phyloP scores from a whole-genome alignment of 2,113 vertebrate species.

The Vanacampus margaritifer region DNA sequence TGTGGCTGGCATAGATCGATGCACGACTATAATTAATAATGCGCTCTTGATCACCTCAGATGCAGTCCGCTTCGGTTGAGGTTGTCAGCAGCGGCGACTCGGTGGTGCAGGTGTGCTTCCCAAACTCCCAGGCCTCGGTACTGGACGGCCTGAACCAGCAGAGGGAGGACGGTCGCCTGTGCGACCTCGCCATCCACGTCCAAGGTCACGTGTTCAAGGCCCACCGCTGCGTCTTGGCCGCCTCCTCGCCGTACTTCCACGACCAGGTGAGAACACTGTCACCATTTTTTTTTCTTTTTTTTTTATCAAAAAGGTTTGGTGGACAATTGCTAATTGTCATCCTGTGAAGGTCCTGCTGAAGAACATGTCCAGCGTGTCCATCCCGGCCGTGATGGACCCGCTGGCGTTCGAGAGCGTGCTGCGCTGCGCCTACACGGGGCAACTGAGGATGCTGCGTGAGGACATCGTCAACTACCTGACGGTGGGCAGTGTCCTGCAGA shows the following conservation, averaged over 20 bases:
- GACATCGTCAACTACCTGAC: conserved; percentile 93
- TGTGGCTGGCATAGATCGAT: not conserved
- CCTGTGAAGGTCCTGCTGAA: conserved; percentile 82
- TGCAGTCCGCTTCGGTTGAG: conserved; percentile 57
- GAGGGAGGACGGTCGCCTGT: conserved; percentile 81
- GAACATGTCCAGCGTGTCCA: conserved; percentile 84
- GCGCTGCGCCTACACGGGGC: conserved; percentile 86
- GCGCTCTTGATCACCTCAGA: conserved; percentile 21
- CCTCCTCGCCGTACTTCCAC: conserved; percentile 81
- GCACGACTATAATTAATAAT: no score
- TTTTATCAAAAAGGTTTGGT: not conserved
- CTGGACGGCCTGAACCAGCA: conserved; percentile 87
- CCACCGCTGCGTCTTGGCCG: conserved; percentile 79
- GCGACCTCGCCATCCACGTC: conserved; percentile 81
- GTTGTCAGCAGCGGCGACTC: conserved; percentile 60
- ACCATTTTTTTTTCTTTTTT: no score
- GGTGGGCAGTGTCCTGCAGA: conserved; percentile 91
- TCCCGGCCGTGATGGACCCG: conserved; percentile 87
- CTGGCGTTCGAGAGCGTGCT: conserved; percentile 87
- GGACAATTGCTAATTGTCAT: not conserved
- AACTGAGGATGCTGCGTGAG: conserved; percentile 81
- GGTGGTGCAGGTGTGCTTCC: conserved; percentile 84
- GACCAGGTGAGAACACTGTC: conserved; percentile 72
- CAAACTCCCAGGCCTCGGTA: conserved; percentile 77
- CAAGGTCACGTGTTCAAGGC: conserved; percentile 80